Conservation (phyloP, 2,888 invertebrate genomes). For the Parthenolecanium corni region DNA sequence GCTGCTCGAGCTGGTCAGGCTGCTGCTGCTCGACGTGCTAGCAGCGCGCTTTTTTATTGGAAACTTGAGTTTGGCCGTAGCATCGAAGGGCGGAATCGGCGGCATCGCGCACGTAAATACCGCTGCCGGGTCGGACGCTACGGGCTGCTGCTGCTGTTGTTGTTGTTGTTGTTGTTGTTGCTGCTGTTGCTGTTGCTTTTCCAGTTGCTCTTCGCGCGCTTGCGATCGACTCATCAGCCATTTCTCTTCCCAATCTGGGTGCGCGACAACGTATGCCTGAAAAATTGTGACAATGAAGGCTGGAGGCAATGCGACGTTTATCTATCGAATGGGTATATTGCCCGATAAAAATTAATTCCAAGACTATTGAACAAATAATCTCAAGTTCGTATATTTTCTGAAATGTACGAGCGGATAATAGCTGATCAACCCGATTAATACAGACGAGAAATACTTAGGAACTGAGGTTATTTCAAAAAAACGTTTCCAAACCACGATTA, state of each 20-base stretch:
- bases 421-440: too few species aligned
- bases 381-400: too few species aligned
- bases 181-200: too few species aligned
- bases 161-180: not conserved
- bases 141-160: too few species aligned
- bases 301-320: slow-evolving; percentile 9
- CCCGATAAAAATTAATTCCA: not conserved
- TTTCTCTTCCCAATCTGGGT: slow-evolving; percentile 77
- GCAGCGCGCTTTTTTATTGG: not conserved
- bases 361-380: too few species aligned
- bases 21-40: not conserved
- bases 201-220: slow-evolving; percentile 39
- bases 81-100: not conserved
- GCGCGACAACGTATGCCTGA: slow-evolving; percentile 68
- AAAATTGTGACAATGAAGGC: too few species aligned
- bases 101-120: not conserved
- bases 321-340: not conserved
- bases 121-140: not conserved
- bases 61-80: too few species aligned
- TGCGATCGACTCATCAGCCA: slow-evolving; percentile 73
- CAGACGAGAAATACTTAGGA: too few species aligned
- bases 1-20: not conserved
- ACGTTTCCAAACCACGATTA: too few species aligned
- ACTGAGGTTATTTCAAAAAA: too few species aligned
- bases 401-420: too few species aligned